Evolutionary conservation across 2,113 vertebrate species (phyloP).

Genomic region (Macrotis lagotis): DNA sequence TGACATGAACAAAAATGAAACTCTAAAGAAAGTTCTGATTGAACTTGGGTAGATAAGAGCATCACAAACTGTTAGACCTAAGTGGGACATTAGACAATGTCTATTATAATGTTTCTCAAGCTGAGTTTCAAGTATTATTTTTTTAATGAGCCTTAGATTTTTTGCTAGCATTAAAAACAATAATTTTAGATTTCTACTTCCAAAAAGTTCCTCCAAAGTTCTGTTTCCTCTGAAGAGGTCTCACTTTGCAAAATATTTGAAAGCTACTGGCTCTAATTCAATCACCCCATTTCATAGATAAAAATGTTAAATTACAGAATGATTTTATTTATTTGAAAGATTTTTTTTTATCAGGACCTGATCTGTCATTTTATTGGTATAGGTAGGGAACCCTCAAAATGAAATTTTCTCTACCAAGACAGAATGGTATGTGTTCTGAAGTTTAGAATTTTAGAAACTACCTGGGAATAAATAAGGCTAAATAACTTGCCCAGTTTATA

Average conservation of each 20-base stretch:
- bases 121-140: no score
- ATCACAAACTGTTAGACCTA: no score
- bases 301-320: neutral
- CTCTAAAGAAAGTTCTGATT: no score
- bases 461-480: no score
- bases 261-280: neutral
- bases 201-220: neutral
- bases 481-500: neutral
- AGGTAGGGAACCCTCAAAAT: neutral
- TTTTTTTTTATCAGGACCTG: neutral
- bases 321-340: neutral
- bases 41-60: no score
- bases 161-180: no score
- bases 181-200: no score
- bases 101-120: no score
- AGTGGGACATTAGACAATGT: no score
- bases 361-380: neutral
- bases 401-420: neutral
- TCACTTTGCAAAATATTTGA: neutral
- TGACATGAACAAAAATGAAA: no score
- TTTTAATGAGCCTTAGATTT: no score
- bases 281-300: neutral
- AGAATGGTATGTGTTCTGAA: neutral
- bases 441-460: neutral
- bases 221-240: neutral